A percentile compares a stretch with the other conserved stretches of the same genome.
These are phyloP conservation scores for Epinotia ramella DNA, from an alignment of 2,888 invertebrate genomes.

Conservation along the genomic window DNA sequence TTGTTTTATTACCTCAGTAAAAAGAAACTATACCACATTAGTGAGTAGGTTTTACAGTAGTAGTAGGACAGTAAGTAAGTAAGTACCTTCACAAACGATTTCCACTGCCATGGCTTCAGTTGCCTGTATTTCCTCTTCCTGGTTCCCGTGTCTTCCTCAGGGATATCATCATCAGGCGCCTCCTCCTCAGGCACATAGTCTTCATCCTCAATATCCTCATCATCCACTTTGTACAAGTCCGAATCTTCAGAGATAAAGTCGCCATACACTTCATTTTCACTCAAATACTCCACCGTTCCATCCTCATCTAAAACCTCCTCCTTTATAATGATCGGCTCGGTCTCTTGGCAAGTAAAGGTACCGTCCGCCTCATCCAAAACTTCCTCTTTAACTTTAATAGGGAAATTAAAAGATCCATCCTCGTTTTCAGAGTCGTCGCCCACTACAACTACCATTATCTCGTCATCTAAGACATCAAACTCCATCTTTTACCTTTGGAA, in stretches of 20 bases:
- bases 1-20: no score
- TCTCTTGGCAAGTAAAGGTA: slow-evolving; percentile 31
- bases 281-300: slow-evolving; percentile 43
- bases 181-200: slow-evolving; percentile 47
- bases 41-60: no score
- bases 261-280: slow-evolving; percentile 35
- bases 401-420: slow-evolving; percentile 36
- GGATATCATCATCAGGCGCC: slow-evolving; percentile 34
- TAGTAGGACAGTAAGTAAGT: no score
- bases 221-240: slow-evolving; percentile 35
- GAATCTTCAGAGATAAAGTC: slow-evolving; percentile 32
- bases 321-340: slow-evolving; percentile 56
- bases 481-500: slow-evolving; percentile 51
- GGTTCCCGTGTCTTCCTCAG: background rate
- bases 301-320: slow-evolving; percentile 48
- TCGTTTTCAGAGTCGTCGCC: slow-evolving; percentile 51
- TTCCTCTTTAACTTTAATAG: slow-evolving; percentile 54
- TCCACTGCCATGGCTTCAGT: slow-evolving; percentile 53
- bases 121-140: slow-evolving; percentile 48
- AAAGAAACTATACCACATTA: no score
- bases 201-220: slow-evolving; percentile 46
- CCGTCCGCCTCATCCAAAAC: slow-evolving; percentile 50
- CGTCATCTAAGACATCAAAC: slow-evolving; percentile 54
- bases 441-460: slow-evolving; percentile 60
- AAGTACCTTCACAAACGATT: slow-evolving; percentile 63